phyloP scores from a whole-genome alignment of 1,140 invertebrate species.

The Drosophila novamexicana region DNA sequence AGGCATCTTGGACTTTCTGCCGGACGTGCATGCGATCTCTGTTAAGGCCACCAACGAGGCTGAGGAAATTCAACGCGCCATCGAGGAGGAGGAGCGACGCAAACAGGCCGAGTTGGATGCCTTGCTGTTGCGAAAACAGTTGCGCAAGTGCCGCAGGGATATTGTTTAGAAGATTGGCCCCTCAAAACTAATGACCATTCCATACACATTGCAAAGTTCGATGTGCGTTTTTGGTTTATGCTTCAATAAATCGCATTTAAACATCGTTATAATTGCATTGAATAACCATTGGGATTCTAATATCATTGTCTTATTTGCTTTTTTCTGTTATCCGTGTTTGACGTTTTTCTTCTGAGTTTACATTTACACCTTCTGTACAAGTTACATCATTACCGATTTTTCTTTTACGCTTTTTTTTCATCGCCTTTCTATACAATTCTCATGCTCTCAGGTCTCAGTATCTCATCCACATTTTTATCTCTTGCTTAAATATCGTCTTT shows the following conservation, averaged over 20 bases:
- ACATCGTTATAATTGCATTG: not conserved
- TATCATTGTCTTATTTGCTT: no score
- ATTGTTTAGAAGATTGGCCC: slow-evolving; percentile 47
- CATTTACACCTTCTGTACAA: no score
- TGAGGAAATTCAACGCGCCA: slow-evolving; percentile 51
- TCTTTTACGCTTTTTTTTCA: no score
- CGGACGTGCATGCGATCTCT: slow-evolving; percentile 67
- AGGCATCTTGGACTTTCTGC: slow-evolving; percentile 67
- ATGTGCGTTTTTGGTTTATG: not conserved
- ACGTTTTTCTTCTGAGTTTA: no score
- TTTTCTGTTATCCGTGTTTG: no score
- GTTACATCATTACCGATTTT: no score
- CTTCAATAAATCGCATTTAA: slow-evolving; percentile 6
- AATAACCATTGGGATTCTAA: not conserved
- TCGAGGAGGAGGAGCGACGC: slow-evolving; percentile 71
- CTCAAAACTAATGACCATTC: not conserved
- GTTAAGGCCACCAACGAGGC: slow-evolving; percentile 68
- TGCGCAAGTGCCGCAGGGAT: slow-evolving; percentile 78
- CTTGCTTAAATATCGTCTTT: no score
- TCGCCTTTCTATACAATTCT: no score
- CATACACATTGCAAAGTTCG: not conserved
- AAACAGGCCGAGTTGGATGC: slow-evolving; percentile 67
- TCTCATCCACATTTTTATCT: no score
- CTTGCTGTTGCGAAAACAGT: slow-evolving; percentile 63
- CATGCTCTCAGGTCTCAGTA: no score